A percentile compares a stretch with the other conserved stretches of the same genome.
Conservation (phyloP, 2,113 vertebrate genomes). For the Coturnix japonica region DNA sequence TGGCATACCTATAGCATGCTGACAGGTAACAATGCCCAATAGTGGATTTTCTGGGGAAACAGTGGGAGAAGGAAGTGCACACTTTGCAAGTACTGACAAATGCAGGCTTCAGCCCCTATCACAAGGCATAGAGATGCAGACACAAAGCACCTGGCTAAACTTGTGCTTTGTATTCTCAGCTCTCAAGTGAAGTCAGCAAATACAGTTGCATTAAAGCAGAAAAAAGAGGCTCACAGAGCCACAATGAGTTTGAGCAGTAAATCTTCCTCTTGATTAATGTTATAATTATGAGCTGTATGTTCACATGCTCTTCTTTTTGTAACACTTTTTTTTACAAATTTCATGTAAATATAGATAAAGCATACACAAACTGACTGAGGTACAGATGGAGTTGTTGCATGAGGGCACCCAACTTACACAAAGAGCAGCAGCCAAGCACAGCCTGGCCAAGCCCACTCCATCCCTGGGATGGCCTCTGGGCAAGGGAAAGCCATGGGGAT, state of each 20-base stretch:
- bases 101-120: rapidly evolving
- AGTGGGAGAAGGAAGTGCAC: background rate
- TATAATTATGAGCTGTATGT: background rate
- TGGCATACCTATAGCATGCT: background rate
- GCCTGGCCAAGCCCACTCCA: background rate
- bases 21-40: background rate
- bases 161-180: background rate
- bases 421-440: background rate
- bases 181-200: background rate
- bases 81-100: background rate
- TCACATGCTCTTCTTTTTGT: rapidly evolving
- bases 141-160: background rate
- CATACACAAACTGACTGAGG: background rate
- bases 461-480: background rate
- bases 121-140: background rate
- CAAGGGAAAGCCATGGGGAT: background rate
- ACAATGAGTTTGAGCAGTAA: background rate
- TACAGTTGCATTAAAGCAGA: background rate
- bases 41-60: background rate
- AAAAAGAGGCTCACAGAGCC: background rate
- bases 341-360: background rate
- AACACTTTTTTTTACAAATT: background rate
- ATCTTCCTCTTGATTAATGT: rapidly evolving
- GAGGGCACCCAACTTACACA: background rate
- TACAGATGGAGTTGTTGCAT: slow-evolving; percentile 20